A percentile compares a stretch with the other conserved stretches of the same genome.
phyloP scores from a whole-genome alignment of 2,113 vertebrate genomes.

The Gadus macrocephalus region DNA sequence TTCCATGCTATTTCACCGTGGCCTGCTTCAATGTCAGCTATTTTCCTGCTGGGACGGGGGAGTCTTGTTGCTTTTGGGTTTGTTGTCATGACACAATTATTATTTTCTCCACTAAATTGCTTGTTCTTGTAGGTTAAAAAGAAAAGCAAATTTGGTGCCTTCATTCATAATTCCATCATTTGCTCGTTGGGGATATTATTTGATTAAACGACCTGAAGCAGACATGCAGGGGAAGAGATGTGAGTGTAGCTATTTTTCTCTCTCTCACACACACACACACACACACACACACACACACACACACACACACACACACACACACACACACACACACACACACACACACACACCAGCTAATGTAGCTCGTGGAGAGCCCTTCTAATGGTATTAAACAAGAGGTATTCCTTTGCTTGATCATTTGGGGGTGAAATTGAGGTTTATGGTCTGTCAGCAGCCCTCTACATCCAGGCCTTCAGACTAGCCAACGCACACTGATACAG shows the following conservation, averaged over 20 bases:
- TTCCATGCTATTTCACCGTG: too few species aligned
- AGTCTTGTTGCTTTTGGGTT: too few species aligned
- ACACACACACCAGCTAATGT: constrained; percentile 40
- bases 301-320: constrained; percentile 10
- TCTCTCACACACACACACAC: constrained; percentile 33
- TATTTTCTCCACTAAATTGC: too few species aligned
- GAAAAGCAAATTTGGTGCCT: too few species aligned
- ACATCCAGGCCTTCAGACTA: background rate
- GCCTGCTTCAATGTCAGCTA: too few species aligned
- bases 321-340: constrained; percentile 13
- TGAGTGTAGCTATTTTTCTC: constrained; percentile 57
- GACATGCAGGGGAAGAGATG: constrained; percentile 61
- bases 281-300: constrained; percentile 19
- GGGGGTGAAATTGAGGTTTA: constrained; percentile 14
- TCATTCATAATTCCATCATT: constrained; percentile 40
- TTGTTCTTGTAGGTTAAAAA: too few species aligned
- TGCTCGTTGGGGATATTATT: constrained; percentile 41
- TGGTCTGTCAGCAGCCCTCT: background rate
- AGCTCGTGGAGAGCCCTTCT: constrained; percentile 22
- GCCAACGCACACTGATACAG: background rate
- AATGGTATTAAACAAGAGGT: constrained; percentile 20
- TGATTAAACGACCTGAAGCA: constrained; percentile 64
- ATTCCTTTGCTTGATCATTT: background rate
- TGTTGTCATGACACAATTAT: too few species aligned
- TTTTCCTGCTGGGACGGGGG: too few species aligned